Evolutionary conservation across 2,888 invertebrate genomes (phyloP).

Genomic region (Portevinia maculata): DNA sequence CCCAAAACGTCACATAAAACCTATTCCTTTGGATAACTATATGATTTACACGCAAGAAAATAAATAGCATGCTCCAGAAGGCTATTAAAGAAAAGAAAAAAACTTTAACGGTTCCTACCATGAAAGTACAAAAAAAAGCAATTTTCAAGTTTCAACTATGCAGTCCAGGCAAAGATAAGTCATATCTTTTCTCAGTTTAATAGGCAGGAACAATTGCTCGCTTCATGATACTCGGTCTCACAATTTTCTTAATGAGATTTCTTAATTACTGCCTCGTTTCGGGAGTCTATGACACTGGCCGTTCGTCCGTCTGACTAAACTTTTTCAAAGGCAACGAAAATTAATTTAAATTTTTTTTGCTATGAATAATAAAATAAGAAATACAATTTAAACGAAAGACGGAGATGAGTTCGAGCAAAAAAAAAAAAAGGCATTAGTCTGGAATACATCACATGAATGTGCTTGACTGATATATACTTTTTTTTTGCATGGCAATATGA

Average conservation of each 20-base stretch:
- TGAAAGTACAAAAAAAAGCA: neutral
- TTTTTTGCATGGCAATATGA: slow-evolving; percentile 12
- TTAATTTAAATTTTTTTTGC: no score
- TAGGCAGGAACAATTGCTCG: slow-evolving; percentile 10
- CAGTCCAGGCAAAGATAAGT: slow-evolving; percentile 10
- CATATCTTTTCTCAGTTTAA: slow-evolving; percentile 21
- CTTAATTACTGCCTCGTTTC: slow-evolving; percentile 18
- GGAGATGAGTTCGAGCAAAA: no score
- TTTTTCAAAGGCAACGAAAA: no score
- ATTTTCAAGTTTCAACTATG: neutral
- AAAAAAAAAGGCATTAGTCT: neutral
- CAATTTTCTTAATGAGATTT: slow-evolving; percentile 36
- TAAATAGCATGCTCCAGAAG: neutral
- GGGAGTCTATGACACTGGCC: neutral
- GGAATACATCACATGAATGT: slow-evolving; percentile 4
- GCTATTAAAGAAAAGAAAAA: neutral
- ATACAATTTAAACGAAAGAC: neutral
- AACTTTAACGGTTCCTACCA: slow-evolving; percentile 6
- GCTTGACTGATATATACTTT: slow-evolving; percentile 12
- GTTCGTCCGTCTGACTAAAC: no score
- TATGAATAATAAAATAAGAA: neutral
- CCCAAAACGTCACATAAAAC: neutral
- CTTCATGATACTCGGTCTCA: slow-evolving; percentile 24
- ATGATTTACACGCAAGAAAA: slow-evolving; percentile 4
- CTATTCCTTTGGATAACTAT: neutral